Conservation (phyloP, 2,797 vertebrate species). For the Eidolon dupreanum region DNA sequence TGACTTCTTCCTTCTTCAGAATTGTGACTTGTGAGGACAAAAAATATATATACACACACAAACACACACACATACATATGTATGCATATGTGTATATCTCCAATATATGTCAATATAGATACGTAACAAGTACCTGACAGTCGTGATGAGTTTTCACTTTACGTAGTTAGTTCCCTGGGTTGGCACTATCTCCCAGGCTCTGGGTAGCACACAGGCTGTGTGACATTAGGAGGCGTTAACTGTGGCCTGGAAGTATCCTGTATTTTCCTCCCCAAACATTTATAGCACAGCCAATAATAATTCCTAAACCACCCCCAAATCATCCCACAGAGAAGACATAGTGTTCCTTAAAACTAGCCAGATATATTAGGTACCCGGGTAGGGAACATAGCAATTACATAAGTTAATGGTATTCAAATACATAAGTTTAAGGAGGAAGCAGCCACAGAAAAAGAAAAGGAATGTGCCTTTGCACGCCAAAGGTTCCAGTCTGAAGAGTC, state of each 20-base stretch:
- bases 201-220: neutral
- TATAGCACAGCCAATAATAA: constrained; percentile 77
- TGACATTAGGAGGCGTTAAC: neutral
- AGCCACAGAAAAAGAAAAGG: constrained; percentile 34
- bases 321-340: constrained; percentile 73
- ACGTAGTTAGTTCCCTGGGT: neutral
- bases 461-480: neutral
- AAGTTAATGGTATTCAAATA: constrained; percentile 65
- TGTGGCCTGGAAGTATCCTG: constrained; percentile 27
- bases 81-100: neutral
- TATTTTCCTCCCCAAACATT: constrained; percentile 61
- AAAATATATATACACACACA: too few species aligned
- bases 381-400: constrained; percentile 58
- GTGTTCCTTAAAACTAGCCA: constrained; percentile 73
- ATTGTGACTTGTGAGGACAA: neutral
- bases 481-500: neutral
- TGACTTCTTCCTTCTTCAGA: neutral
- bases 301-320: constrained; percentile 75
- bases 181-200: neutral
- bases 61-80: too few species aligned
- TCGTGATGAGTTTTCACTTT: neutral
- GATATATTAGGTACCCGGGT: constrained; percentile 69
- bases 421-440: neutral
- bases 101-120: neutral
- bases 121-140: neutral